phyloP scores from a whole-genome alignment of 2,797 vertebrate species.

The Rhabdophis nuchalis region DNA sequence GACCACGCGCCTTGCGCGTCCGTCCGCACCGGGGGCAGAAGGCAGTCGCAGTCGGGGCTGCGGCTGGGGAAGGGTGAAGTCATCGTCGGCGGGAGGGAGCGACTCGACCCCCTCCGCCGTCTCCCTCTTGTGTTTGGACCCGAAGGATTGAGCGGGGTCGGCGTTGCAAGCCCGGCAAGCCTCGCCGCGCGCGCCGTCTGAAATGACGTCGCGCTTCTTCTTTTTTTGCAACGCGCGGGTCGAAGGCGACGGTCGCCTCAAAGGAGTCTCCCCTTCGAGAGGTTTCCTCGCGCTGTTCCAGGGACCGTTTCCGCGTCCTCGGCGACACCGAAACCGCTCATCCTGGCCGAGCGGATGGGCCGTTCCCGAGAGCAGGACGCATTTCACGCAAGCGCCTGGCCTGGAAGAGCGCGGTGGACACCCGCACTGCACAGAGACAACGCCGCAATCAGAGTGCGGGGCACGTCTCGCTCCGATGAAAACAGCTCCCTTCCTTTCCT shows the following conservation, averaged over 20 bases:
- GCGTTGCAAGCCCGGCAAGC: background rate
- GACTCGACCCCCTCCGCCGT: conserved; percentile 53
- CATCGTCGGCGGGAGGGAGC: conserved; percentile 69
- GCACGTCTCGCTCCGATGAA: background rate
- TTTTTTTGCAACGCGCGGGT: background rate
- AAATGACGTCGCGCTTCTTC: background rate
- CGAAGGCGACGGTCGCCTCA: background rate
- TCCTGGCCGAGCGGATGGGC: background rate
- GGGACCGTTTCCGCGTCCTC: background rate
- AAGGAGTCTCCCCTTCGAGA: background rate
- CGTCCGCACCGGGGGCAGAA: background rate
- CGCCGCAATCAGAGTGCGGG: background rate
- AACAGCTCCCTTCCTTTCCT: background rate
- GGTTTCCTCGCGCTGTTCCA: background rate
- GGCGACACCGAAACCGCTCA: background rate
- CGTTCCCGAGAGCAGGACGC: background rate
- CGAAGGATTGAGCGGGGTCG: background rate
- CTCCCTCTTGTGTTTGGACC: background rate
- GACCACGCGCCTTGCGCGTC: background rate
- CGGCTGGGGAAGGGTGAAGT: conserved; percentile 61
- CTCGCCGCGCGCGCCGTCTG: background rate
- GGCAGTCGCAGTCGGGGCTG: conserved; percentile 4
- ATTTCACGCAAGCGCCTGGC: background rate
- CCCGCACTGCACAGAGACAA: background rate
- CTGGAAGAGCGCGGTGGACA: background rate